Conservation (phyloP, 1,140 invertebrate genomes). For the Drosophila albomicans region DNA sequence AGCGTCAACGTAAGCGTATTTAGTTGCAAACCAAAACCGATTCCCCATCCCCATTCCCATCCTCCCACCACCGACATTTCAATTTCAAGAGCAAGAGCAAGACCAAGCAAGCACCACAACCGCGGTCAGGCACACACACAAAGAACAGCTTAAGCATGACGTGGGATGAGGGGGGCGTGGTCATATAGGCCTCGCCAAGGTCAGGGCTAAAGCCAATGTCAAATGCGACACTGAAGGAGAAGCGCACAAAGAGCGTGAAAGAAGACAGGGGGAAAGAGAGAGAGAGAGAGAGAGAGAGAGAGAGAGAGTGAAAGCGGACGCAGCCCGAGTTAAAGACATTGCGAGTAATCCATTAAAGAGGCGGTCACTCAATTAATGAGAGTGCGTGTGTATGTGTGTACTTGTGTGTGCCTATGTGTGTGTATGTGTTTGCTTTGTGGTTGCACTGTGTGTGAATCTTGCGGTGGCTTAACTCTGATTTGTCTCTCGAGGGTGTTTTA, state of each 20-base stretch:
- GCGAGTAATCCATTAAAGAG: constrained; percentile 36
- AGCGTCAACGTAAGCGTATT: constrained; percentile 68
- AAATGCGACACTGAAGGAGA: constrained; percentile 1
- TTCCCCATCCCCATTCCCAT: constrained; percentile 1
- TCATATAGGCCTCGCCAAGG: constrained; percentile 32
- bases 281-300: background rate
- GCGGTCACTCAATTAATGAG: constrained; percentile 23
- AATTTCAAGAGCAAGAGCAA: constrained; percentile 13
- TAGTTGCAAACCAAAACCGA: constrained; percentile 37
- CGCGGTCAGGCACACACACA: constrained; percentile 7
- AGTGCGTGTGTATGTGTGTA: background rate
- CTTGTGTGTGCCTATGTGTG: background rate
- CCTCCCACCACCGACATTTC: background rate
- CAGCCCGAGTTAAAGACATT: constrained; percentile 1
- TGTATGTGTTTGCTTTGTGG: background rate
- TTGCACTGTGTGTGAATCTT: constrained; percentile 14
- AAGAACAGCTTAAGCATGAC: background rate
- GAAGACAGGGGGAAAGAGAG: background rate
- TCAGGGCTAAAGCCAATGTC: constrained; percentile 31
- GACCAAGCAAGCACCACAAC: constrained; percentile 11
- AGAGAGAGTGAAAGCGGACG: background rate
- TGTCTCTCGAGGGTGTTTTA: background rate
- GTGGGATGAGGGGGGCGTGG: background rate
- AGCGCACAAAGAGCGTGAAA: background rate
- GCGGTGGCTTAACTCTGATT: constrained; percentile 11